Evolutionary conservation across 2,888 invertebrate species (phyloP), one percentile per base, ranked within the genome.

Genomic region (Eustalomyia histrio): DNA sequence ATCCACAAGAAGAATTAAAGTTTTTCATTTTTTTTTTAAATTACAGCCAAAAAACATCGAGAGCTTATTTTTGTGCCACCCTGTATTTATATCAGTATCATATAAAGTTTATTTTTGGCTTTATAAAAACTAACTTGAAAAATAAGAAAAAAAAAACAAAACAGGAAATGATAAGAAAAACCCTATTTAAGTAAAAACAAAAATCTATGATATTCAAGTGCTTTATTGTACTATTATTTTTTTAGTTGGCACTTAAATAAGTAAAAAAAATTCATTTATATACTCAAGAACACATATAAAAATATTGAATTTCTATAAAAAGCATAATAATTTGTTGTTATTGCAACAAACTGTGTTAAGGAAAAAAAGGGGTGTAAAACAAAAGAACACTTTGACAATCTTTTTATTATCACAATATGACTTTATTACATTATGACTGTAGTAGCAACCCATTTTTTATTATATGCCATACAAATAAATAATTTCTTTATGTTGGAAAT

Each of bases 391-490:
- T 72, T 60, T 74, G 68, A 52, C 67, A 71, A 50, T 57, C 8
- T 29, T 68, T 47, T 67, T 76, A 61, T 72, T 76, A 67, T 17
- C 63, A 52, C 50, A 76, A 76, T 80, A 80, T 80, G 72, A 76
- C 68, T 67, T 80, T 80, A 71, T 80, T 80, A 68, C 63, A 61
- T 67, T 72, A 76, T 76, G 71, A 76, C 67, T 29, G 29, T 76
- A 72, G 72, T 67, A 61, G 68, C 67, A 76, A 72, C 76, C 80
- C 72, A 72, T 76, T 39, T 79, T 79, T 55, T 43, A 53, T 50
- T 68, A 33, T 75, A 61, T 72, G 63, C 52, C 67, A 69, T 53
- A 79, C 58, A 29, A 71, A 60, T 71, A 60, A 72, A 65, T 71
- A 76, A 53, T 71, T 57, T 72, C 55, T 50, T 52, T 65, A 72